Evolutionary conservation across 2,113 vertebrate genomes (phyloP).

Genomic region (Terrapene triunguis): DNA sequence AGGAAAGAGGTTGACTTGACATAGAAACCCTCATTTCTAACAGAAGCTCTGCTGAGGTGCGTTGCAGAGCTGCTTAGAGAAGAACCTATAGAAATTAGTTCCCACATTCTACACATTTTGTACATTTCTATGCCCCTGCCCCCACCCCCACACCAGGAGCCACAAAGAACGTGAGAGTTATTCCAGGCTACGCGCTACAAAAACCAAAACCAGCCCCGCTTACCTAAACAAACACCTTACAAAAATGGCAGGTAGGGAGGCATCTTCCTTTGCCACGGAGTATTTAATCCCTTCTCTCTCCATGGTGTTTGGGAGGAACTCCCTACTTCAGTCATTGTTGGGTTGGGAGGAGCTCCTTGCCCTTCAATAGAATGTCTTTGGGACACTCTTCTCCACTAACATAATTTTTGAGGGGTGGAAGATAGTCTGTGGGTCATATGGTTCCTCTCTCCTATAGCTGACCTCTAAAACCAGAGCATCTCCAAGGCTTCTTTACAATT

Average conservation of each 20-base stretch:
- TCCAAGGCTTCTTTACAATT: neutral
- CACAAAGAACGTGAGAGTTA: neutral
- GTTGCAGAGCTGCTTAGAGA: neutral
- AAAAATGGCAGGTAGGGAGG: neutral
- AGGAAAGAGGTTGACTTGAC: neutral
- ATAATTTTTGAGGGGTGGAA: neutral
- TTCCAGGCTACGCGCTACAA: neutral
- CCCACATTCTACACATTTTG: neutral
- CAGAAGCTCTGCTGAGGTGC: neutral
- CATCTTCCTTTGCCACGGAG: neutral
- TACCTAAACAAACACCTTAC: neutral
- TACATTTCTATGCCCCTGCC: neutral
- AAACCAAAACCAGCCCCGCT: neutral
- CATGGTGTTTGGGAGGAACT: neutral
- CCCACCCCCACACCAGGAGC: neutral
- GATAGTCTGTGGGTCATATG: neutral
- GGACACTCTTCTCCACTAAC: neutral
- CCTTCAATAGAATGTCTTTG: neutral
- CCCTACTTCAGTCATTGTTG: neutral
- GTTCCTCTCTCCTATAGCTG: neutral
- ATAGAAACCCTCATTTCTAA: neutral
- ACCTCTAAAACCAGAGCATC: neutral
- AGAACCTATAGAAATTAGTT: neutral
- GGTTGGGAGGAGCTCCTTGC: neutral
- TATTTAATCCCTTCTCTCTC: neutral